phyloP scores from a whole-genome alignment of 1,140 invertebrate species.

The Atta colombica region DNA sequence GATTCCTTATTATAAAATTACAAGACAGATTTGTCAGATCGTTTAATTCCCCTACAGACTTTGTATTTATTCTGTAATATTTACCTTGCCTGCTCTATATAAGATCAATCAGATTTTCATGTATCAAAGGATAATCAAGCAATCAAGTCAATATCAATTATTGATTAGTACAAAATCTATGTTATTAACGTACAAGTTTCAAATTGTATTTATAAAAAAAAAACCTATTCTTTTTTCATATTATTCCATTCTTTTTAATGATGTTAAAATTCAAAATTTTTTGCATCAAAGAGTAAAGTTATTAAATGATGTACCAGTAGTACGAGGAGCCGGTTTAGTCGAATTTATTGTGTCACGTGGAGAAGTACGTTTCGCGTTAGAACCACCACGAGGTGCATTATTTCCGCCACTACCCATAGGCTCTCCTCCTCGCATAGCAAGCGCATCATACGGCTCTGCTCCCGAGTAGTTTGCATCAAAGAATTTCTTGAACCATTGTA shows the following conservation, averaged over 20 bases:
- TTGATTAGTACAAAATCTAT: slow-evolving; percentile 54
- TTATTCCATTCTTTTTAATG: slow-evolving; percentile 23
- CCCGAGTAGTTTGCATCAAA: slow-evolving; percentile 99
- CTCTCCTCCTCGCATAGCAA: slow-evolving; percentile 94
- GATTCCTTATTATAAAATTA: neutral
- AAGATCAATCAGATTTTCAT: slow-evolving; percentile 1
- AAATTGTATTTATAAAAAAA: slow-evolving; percentile 30
- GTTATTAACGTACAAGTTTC: slow-evolving; percentile 55
- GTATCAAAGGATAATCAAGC: slow-evolving; percentile 14
- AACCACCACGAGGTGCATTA: slow-evolving; percentile 87
- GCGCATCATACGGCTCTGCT: slow-evolving; percentile 94
- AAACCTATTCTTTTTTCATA: slow-evolving; percentile 10
- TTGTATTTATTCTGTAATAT: slow-evolving; percentile 1
- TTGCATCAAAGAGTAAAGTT: slow-evolving; percentile 53
- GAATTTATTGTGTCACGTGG: slow-evolving; percentile 79
- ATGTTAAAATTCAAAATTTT: slow-evolving; percentile 35
- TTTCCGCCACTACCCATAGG: slow-evolving; percentile 90
- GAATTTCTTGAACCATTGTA: slow-evolving; percentile 99
- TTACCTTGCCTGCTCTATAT: slow-evolving; percentile 4
- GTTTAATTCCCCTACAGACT: neutral
- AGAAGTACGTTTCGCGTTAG: slow-evolving; percentile 83
- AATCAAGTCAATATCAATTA: slow-evolving; percentile 46
- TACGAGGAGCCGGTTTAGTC: slow-evolving; percentile 81
- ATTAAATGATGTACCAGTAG: slow-evolving; percentile 84
- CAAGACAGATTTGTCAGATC: neutral